Evolutionary conservation across 2,113 vertebrate species (phyloP).

Genomic region (Struthidea cinerea): DNA sequence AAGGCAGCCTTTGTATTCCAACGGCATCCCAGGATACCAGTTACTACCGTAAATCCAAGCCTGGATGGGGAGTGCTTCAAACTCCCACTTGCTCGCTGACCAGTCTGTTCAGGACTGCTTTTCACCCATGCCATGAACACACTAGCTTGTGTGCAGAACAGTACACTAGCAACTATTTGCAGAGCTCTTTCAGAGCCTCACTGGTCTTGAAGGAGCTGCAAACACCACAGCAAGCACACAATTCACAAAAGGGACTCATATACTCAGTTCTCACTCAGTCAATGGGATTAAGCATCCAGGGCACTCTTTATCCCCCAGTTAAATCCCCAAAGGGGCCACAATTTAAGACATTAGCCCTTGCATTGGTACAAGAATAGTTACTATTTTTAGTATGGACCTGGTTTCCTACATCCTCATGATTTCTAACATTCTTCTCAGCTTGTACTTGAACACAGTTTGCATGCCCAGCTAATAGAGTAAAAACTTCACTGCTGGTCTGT

Average conservation of each 20-base stretch:
- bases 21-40: neutral
- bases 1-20: neutral
- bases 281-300: neutral
- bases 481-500: neutral
- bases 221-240: neutral
- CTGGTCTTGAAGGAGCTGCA: neutral
- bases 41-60: neutral
- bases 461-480: neutral
- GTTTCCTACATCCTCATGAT: neutral
- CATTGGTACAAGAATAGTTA: neutral
- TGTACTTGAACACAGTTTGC: neutral
- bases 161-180: neutral
- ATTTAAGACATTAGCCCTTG: neutral
- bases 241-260: neutral
- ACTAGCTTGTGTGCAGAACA: neutral
- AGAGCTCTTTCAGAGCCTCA: neutral
- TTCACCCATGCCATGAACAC: neutral
- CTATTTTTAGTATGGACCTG: neutral
- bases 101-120: neutral
- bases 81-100: accelerated
- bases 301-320: neutral
- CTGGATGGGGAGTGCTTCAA: neutral
- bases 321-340: neutral
- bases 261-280: neutral
- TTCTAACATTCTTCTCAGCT: neutral